These are phyloP conservation scores for Okapia johnstoni DNA, from an alignment of 2,113 vertebrate species.

Conservation along the genomic window DNA sequence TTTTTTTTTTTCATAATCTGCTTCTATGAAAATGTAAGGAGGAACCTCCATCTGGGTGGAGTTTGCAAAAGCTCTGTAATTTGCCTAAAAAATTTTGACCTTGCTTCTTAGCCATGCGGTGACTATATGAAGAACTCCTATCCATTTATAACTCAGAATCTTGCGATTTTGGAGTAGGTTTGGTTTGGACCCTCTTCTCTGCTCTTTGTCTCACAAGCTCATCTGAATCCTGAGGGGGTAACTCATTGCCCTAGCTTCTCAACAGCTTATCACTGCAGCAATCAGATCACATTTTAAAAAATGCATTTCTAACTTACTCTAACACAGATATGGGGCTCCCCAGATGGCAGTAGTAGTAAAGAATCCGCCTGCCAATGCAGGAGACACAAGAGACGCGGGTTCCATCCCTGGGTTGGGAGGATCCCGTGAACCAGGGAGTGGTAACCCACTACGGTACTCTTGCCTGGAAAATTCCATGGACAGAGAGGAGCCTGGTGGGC, in stretches of 20 bases:
- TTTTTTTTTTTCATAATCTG: neutral
- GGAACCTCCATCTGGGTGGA: neutral
- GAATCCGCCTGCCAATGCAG: neutral
- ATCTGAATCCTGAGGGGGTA: neutral
- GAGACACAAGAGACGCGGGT: neutral
- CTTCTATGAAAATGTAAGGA: neutral
- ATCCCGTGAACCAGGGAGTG: neutral
- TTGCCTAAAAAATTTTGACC: neutral
- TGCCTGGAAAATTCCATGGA: neutral
- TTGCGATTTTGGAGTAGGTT: neutral
- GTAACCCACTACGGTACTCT: accelerated
- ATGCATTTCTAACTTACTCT: neutral
- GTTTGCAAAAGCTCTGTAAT: neutral
- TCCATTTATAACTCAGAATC: neutral
- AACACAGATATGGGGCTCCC: neutral
- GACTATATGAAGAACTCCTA: neutral
- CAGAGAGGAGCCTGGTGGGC: neutral
- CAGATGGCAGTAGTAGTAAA: neutral
- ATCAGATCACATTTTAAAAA: neutral
- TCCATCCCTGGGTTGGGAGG: neutral
- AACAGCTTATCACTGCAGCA: neutral
- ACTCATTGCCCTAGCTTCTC: neutral
- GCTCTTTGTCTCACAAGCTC: neutral
- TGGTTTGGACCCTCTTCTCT: neutral
- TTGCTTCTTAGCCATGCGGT: neutral